A percentile compares a stretch with the other conserved stretches of the same genome.
Conservation (phyloP, 37 sponge, comb jelly and placozoan species). For the Diacarnus erythraeanus region DNA sequence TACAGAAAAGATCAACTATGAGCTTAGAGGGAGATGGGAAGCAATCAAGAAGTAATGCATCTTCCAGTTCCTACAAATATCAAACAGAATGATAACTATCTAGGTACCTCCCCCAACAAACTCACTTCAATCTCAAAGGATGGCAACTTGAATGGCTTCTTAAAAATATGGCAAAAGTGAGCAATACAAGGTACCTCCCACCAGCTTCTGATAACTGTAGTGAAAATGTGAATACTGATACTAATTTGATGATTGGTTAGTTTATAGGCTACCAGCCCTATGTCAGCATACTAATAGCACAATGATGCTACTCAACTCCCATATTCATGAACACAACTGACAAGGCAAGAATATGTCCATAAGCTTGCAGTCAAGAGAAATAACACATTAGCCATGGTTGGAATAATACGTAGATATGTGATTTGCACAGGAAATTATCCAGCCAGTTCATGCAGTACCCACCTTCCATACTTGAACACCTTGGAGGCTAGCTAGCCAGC, state of each 20-base stretch:
- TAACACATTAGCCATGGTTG: no score
- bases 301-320: background rate
- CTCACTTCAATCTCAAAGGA: conserved; percentile 81
- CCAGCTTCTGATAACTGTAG: conserved; percentile 80
- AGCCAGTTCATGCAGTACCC: no score
- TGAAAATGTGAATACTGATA: background rate
- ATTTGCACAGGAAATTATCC: no score
- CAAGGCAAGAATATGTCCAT: no score
- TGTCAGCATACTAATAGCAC: background rate
- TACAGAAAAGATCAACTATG: conserved; percentile 49
- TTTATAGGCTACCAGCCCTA: no score
- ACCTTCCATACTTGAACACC: no score
- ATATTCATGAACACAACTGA: no score
- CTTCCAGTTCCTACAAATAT: conserved; percentile 65
- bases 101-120: background rate
- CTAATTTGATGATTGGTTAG: no score
- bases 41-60: conserved; percentile 65
- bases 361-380: no score
- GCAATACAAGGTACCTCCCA: conserved; percentile 90
- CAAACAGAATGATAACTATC: background rate
- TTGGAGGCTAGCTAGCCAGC: background rate
- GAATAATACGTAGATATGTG: no score
- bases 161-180: conserved; percentile 79
- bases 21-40: conserved; percentile 56
- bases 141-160: conserved; percentile 73